Percentiles rank a stretch among this genome's conserved stretches.
Evolutionary conservation across 1,140 invertebrate genomes (phyloP).

Genomic region (Acromyrmex charruanus): DNA sequence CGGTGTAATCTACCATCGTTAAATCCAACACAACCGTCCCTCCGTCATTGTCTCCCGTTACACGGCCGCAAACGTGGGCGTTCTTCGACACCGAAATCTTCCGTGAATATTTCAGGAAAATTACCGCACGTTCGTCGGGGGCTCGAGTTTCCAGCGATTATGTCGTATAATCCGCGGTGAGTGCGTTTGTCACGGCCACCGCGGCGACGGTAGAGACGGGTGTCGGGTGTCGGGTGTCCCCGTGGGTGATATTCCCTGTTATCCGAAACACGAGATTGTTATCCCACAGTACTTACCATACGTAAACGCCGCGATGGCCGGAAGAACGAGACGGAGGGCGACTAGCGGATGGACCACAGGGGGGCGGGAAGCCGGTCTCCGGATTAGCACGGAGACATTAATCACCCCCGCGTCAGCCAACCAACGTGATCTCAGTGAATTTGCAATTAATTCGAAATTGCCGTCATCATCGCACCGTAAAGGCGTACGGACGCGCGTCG

Average conservation of each 20-base stretch:
- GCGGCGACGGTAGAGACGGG: slow-evolving; percentile 56
- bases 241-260: slow-evolving; percentile 85
- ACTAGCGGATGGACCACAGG: neutral
- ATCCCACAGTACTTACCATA: slow-evolving; percentile 84
- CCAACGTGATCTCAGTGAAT: slow-evolving; percentile 77
- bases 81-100: slow-evolving; percentile 73
- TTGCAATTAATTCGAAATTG: slow-evolving; percentile 81
- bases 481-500: slow-evolving; percentile 41
- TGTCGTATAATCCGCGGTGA: slow-evolving; percentile 84
- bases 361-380: slow-evolving; percentile 37
- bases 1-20: slow-evolving; percentile 56
- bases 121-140: slow-evolving; percentile 75
- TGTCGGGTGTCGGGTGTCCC: slow-evolving; percentile 83
- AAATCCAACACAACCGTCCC: slow-evolving; percentile 44
- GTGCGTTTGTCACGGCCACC: slow-evolving; percentile 81
- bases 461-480: slow-evolving; percentile 70
- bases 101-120: slow-evolving; percentile 81
- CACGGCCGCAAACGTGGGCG: slow-evolving; percentile 37
- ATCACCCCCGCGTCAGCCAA: slow-evolving; percentile 75
- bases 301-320: slow-evolving; percentile 68
- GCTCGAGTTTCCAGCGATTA: slow-evolving; percentile 85
- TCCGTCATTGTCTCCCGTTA: slow-evolving; percentile 53
- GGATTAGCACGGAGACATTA: slow-evolving; percentile 74
- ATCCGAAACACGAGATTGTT: slow-evolving; percentile 86
- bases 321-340: slow-evolving; percentile 27